These are phyloP conservation scores for Diabrotica virgifera DNA, from an alignment of 1,140 invertebrate species.

Conservation along the genomic window DNA sequence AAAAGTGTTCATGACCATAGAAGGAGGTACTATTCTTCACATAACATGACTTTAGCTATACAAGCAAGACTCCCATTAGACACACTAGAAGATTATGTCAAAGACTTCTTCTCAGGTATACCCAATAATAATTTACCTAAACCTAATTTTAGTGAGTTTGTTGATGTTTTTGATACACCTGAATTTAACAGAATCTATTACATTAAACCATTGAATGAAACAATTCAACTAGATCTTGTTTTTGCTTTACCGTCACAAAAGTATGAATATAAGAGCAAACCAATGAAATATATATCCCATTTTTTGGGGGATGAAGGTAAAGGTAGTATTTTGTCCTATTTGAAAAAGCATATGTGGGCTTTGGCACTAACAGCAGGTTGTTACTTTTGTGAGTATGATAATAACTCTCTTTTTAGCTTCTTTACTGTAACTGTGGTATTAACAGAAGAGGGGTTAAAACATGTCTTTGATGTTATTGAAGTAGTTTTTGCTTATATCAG, in stretches of 20 bases:
- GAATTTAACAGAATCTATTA: conserved; percentile 46
- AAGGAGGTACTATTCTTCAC: too few species aligned
- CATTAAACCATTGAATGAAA: conserved; percentile 76
- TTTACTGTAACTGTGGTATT: conserved; percentile 74
- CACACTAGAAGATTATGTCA: conserved; percentile 51
- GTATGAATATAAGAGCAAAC: conserved; percentile 71
- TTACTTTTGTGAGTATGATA: conserved; percentile 60
- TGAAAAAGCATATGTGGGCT: conserved; percentile 51
- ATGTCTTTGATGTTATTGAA: conserved; percentile 51
- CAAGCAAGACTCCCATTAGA: conserved; percentile 77
- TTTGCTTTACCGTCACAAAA: conserved; percentile 75
- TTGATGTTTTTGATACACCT: conserved; percentile 58
- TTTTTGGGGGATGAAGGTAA: conserved; percentile 86
- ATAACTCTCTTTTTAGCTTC: conserved; percentile 68
- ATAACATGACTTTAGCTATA: conserved; percentile 84
- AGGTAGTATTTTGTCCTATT: conserved; percentile 62
- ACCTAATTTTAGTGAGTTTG: conserved; percentile 57
- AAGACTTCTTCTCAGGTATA: conserved; percentile 58
- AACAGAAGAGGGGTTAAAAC: conserved; percentile 70
- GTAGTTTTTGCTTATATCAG: conserved; percentile 72
- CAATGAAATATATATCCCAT: conserved; percentile 76
- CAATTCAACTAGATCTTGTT: conserved; percentile 69
- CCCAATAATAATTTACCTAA: conserved; percentile 61
- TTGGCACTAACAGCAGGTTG: conserved; percentile 55
- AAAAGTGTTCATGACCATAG: conserved; percentile 49